Evolutionary conservation across 2,797 vertebrate species (phyloP), one percentile per base, ranked within the genome.

Genomic region (Alfaro cultratus): DNA sequence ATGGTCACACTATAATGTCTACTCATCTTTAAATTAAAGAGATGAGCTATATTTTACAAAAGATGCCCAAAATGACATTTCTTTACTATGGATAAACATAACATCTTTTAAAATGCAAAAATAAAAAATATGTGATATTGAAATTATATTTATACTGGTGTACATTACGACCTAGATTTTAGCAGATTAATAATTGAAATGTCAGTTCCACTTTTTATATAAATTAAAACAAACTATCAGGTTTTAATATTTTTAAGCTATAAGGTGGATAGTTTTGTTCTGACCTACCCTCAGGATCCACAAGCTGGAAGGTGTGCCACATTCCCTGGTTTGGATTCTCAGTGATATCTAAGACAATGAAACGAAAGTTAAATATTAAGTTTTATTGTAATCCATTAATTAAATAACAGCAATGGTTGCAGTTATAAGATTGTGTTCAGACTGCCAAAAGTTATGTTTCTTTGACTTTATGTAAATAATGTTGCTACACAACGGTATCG

Each of bases 301-400:
- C 80, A 89, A 99, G 96, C 81, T 97, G 97, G 86, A 94, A 97
- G 78, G 96, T 96, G 73, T 93, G 87, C 99, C 99, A 99, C n/a
- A 89, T 74, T 77, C 94, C 96, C 83, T 95, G 96, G 82, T 96
- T 93, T 53, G 92, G 95, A 83, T 96, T 95, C 80, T 95, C 91
- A 5, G 97, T 95, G 72, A 95, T 91, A 93, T 96, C 99, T 99
- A 83, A 75, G 10, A 78, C n/a, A 79, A 36, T 23, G 6, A 77
- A 31, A 80, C 0, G 41, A 83, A 45, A 72, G 26, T 6, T 5
- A 75, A 36, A 77, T 18, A 43, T 43, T 2, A 26, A 2, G 23
- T 43, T 70, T 26, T 31, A 68, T 5, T 45, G 5, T 15, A 43
- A 23, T n/a, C 23, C 41, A 18, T 46, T 18, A 16, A 46, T 46